Percentiles rank a stretch among this genome's conserved stretches.
phyloP scores from a whole-genome alignment of 2,113 vertebrate genomes.

The Centrocercus urophasianus region DNA sequence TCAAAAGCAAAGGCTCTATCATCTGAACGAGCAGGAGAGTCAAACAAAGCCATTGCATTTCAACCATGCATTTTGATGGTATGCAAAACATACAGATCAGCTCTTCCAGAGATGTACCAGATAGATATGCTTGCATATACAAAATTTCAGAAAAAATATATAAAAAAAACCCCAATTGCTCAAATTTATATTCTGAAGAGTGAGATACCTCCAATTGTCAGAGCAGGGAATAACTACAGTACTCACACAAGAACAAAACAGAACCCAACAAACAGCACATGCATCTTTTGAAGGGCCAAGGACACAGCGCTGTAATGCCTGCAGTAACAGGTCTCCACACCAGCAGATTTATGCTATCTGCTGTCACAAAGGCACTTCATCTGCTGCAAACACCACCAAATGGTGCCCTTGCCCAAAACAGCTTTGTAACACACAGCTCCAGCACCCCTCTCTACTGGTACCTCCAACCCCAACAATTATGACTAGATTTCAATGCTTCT shows the following conservation, averaged over 20 bases:
- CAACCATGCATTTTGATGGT: background rate
- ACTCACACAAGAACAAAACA: background rate
- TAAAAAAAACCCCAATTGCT: background rate
- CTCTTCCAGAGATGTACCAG: background rate
- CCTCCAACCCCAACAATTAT: background rate
- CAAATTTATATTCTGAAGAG: background rate
- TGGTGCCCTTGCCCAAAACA: background rate
- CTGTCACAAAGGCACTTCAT: background rate
- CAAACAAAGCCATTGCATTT: conserved; percentile 8
- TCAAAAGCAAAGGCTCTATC: background rate
- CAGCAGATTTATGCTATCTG: background rate
- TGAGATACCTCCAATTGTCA: background rate
- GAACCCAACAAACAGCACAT: background rate
- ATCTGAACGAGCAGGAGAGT: background rate
- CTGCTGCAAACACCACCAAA: background rate
- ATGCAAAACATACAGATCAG: background rate
- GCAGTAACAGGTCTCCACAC: background rate
- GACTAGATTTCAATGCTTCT: background rate
- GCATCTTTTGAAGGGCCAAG: background rate
- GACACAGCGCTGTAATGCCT: background rate
- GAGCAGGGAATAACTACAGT: background rate
- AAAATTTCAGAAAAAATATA: background rate
- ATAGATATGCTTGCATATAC: background rate
- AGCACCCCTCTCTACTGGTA: background rate
- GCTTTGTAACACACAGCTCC: background rate